A percentile compares a stretch with the other conserved stretches of the same genome.
Conservation (phyloP, 2,888 invertebrate genomes). For the Dryocosmus kuriphilus region DNA sequence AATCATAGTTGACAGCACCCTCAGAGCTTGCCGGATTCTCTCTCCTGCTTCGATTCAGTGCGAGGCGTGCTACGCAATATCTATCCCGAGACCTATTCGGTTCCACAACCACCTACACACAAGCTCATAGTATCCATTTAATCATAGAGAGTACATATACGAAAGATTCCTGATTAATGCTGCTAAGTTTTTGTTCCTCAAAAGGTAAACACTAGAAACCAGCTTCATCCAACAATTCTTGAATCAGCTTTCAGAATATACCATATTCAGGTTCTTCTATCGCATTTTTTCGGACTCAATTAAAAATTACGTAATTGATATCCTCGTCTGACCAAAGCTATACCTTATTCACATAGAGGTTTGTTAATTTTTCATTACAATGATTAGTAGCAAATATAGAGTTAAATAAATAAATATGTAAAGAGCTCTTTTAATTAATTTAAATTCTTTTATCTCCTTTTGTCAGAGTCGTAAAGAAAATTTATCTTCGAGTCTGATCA, state of each 20-base stretch:
- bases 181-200: slow-evolving; percentile 12
- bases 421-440: too few relatives aligned
- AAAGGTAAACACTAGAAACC: not conserved
- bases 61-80: slow-evolving; percentile 59
- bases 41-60: slow-evolving; percentile 34
- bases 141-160: slow-evolving; percentile 21
- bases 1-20: slow-evolving; percentile 71
- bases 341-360: not conserved
- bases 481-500: too few relatives aligned
- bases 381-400: too few relatives aligned
- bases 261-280: not conserved
- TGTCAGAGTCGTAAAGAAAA: too few relatives aligned
- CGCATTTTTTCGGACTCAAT: not conserved
- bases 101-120: slow-evolving; percentile 49
- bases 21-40: slow-evolving; percentile 61
- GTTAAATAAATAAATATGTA: too few relatives aligned
- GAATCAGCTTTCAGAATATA: not conserved
- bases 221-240: not conserved
- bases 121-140: slow-evolving; percentile 20
- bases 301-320: too few relatives aligned
- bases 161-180: slow-evolving; percentile 30
- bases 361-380: not conserved
- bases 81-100: too few relatives aligned
- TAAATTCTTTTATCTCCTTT: too few relatives aligned
- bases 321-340: not conserved